phyloP scores from a whole-genome alignment of 2,888 invertebrate genomes.

The Elaeidobius kamerunicus region DNA sequence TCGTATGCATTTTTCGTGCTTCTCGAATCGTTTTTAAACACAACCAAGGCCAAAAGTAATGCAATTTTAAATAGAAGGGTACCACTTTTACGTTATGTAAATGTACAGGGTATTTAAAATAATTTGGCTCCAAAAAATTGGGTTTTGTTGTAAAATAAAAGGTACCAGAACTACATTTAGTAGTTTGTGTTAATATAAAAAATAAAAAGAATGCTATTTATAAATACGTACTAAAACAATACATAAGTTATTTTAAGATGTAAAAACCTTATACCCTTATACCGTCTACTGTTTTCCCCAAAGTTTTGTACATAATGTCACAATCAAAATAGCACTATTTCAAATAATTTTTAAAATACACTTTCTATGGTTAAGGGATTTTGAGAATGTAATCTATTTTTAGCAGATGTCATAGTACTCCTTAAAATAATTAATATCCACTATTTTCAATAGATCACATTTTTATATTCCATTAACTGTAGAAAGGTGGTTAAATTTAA shows the following conservation, averaged over 20 bases:
- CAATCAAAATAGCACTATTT: constrained; percentile 25
- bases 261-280: too few relatives aligned
- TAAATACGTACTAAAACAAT: constrained; percentile 16
- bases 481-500: too few relatives aligned
- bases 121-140: background rate
- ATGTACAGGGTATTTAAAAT: background rate
- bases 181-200: too few relatives aligned
- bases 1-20: constrained; percentile 42
- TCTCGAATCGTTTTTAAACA: constrained; percentile 36
- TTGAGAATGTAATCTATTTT: too few relatives aligned
- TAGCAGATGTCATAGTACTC: too few relatives aligned
- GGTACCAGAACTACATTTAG: background rate
- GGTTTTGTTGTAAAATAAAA: background rate
- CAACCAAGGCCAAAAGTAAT: constrained; percentile 45
- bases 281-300: constrained; percentile 22
- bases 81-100: background rate
- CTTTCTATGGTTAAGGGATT: too few relatives aligned
- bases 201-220: constrained; percentile 4
- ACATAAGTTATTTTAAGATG: constrained; percentile 25
- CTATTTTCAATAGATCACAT: too few relatives aligned
- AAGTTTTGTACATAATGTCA: constrained; percentile 26
- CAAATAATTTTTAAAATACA: constrained; percentile 10
- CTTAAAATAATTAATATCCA: too few relatives aligned
- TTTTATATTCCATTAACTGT: too few relatives aligned
- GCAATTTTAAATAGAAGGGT: constrained; percentile 18